Conservation (phyloP, 1,140 invertebrate genomes). For the Mycetomoellerius zeteki region DNA sequence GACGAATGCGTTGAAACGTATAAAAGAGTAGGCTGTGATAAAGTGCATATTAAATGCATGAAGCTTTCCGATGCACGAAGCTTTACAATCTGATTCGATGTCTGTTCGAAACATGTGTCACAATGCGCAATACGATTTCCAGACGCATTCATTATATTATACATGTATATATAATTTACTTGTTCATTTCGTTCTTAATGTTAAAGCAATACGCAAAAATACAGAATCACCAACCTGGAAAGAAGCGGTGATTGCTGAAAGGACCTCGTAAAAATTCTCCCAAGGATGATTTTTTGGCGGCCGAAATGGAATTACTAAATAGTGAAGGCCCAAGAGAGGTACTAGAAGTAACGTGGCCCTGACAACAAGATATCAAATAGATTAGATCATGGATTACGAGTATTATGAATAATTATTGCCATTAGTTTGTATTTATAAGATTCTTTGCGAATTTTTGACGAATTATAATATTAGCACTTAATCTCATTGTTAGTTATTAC, state of each 20-base stretch:
- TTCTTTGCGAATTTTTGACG: too few relatives aligned
- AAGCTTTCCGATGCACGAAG: constrained; percentile 6
- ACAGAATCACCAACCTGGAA: constrained; percentile 91
- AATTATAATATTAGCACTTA: too few relatives aligned
- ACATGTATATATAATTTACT: not conserved
- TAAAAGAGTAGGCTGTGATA: not conserved
- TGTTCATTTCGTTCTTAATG: constrained; percentile 1
- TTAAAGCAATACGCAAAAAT: not conserved
- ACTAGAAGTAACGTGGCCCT: constrained; percentile 96
- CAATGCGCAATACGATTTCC: not conserved
- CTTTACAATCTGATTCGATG: constrained; percentile 2
- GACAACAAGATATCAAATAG: constrained; percentile 62
- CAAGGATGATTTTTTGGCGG: constrained; percentile 91
- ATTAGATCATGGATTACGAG: not conserved
- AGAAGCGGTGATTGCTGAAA: constrained; percentile 94
- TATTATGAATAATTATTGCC: not conserved
- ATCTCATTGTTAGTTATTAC: not conserved
- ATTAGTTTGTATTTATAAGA: not conserved
- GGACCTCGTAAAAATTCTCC: constrained; percentile 93
- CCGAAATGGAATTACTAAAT: constrained; percentile 95
- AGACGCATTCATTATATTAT: not conserved
- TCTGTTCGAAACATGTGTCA: not conserved
- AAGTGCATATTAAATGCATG: not conserved
- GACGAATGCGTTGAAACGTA: not conserved
- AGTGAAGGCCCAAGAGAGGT: constrained; percentile 94